phyloP scores from a whole-genome alignment of 1,140 invertebrate species.

The Wiebesia pumilae region DNA sequence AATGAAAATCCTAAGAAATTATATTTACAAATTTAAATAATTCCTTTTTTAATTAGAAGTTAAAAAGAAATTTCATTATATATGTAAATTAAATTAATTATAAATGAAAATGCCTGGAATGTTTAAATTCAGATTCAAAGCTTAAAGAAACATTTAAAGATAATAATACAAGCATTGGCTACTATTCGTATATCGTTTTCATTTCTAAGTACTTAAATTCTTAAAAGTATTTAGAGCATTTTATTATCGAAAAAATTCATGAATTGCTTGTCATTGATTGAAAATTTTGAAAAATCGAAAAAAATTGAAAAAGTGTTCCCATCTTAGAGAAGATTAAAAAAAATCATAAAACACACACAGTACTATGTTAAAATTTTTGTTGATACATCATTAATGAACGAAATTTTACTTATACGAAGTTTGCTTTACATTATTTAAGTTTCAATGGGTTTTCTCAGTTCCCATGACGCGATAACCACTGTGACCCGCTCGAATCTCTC shows the following conservation, averaged over 20 bases:
- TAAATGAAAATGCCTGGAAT: background rate
- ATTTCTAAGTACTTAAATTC: background rate
- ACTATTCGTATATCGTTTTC: background rate
- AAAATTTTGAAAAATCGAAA: background rate
- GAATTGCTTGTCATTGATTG: background rate
- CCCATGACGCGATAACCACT: constrained; percentile 35
- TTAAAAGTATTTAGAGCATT: background rate
- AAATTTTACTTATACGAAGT: background rate
- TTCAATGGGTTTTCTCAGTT: constrained; percentile 30
- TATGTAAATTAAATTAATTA: background rate
- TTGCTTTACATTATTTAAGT: background rate
- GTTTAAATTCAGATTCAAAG: background rate
- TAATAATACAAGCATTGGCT: constrained; percentile 24
- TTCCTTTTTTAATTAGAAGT: background rate
- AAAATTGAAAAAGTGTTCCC: background rate
- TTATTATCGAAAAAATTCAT: background rate
- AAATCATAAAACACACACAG: background rate
- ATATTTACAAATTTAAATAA: background rate
- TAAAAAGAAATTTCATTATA: background rate
- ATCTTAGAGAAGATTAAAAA: background rate
- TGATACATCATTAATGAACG: background rate
- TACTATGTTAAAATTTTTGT: background rate
- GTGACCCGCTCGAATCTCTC: constrained; percentile 22
- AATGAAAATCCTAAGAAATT: too few relatives aligned
- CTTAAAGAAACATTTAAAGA: constrained; percentile 15